Base-by-base conservation (phyloP, 2,113 vertebrate genomes). In the Rousettus leschenaultii region DNA sequence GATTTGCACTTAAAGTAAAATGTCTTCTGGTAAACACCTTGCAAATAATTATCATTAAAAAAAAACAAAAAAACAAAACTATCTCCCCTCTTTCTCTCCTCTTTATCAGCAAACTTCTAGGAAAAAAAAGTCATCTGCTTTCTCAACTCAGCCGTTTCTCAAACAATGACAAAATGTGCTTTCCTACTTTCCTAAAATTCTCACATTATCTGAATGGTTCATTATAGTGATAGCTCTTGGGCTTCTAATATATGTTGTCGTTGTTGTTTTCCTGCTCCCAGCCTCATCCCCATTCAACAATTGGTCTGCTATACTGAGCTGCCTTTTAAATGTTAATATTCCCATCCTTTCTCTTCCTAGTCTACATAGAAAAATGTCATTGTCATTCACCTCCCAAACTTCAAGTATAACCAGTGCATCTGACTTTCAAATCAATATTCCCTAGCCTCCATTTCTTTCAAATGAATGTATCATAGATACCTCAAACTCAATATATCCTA, bases 171-270 rank as follows among this genome's bases (percentile, higher is more conserved):
- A 75, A 87, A 92, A 65, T 16, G 22, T 63, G 6, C 48, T 95
- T 90, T 87, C 26, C 26, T 59, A 8, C 38, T 87, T 94, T 84
- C 45, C 80, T 92, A 74, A 71, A 66, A 26, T 94, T 96, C 61
- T 95, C 88, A 89, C 90, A 35, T 93, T 93, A 53, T 91, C 95
- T 96, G 71, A 94, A 35, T 77, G 21, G 57, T 61, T 97, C 80
- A 70, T 84, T 95, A 66, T 68, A 71, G 82, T 92, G 90, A 92
- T 66, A 95, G 77, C 16, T 92, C 68, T 73, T 91, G 86, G 94
- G 80, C 61, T 92, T 95, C 59, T 91, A 65, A 95, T 87, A 40
- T 86, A n/a, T 43, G 9, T 24, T 45, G 86, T 89, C 15, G 48
- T 48, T 48, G 48, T 89, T 55, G 51, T 86, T 40, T 92, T 96